Percentiles rank a stretch among this genome's conserved stretches.
Evolutionary conservation across 2,113 vertebrate genomes (phyloP).

Genomic region (Gnathonemus longibarbis): DNA sequence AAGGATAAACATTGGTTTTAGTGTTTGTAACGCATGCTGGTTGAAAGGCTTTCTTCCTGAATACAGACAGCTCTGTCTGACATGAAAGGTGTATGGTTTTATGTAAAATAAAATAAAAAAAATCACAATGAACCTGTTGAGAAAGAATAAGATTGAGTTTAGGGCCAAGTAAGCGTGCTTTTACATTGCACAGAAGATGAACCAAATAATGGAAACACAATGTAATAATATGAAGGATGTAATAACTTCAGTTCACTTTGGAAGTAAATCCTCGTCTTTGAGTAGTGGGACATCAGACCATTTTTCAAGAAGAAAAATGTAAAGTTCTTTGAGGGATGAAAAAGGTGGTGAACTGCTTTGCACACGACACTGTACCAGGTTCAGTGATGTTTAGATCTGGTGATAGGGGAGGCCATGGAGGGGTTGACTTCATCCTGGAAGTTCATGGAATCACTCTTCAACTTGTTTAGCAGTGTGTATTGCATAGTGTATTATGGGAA

Average conservation of each 20-base stretch:
- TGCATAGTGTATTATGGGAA: neutral
- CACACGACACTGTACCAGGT: neutral
- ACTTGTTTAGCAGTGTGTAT: neutral
- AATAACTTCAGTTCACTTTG: neutral
- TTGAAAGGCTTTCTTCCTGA: neutral
- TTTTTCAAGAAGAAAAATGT: neutral
- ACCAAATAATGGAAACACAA: neutral
- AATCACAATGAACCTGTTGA: neutral
- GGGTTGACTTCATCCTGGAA: neutral
- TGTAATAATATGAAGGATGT: neutral
- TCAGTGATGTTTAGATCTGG: neutral
- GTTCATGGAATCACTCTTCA: neutral
- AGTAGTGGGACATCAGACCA: neutral
- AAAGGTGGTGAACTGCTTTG: neutral
- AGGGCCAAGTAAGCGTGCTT: neutral
- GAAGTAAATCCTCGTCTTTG: neutral
- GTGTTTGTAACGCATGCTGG: neutral
- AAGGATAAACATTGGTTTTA: neutral
- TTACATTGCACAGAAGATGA: neutral
- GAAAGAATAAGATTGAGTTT: neutral
- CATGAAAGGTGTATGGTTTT: neutral
- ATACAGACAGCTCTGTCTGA: neutral
- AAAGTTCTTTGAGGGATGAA: neutral
- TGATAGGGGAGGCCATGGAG: neutral
- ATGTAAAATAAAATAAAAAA: neutral